phyloP scores from a whole-genome alignment of 2,888 invertebrate species.

The Orthonychiurus folsomi region DNA sequence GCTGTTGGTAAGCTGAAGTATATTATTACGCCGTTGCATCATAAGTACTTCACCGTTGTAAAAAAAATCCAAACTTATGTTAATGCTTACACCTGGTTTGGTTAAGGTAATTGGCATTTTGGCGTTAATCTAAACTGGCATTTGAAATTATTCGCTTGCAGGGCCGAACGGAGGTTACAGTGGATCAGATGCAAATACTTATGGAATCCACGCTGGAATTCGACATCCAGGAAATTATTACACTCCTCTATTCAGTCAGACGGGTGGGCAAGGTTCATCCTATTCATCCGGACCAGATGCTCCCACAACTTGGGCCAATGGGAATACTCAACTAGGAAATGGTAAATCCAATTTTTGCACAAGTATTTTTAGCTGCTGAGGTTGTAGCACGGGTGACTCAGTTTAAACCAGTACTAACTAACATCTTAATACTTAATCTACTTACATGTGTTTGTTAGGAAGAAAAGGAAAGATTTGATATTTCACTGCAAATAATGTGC shows the following conservation, averaged over 20 bases:
- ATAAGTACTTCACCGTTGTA: neutral
- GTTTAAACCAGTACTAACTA: no score
- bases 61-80: neutral
- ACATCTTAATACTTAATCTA: no score
- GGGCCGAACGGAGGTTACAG: conserved; percentile 3
- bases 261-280: neutral
- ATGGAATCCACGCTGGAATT: conserved; percentile 10
- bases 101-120: conserved; percentile 1
- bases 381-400: no score
- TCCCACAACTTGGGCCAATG: conserved; percentile 9
- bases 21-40: no score
- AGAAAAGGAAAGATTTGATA: no score
- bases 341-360: conserved; percentile 5
- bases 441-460: no score
- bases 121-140: conserved; percentile 2
- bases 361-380: neutral
- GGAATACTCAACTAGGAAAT: conserved; percentile 4
- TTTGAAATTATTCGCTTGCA: conserved; percentile 4
- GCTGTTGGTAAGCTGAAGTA: conserved; percentile 6
- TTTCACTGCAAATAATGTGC: neutral
- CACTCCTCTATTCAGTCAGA: neutral
- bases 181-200: conserved; percentile 6
- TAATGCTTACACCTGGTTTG: no score
- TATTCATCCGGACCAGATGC: neutral
- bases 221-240: conserved; percentile 6